Percentiles rank a stretch among this genome's conserved stretches.
phyloP scores from a whole-genome alignment of 2,113 vertebrate genomes.

The Pollimyrus isidori region DNA sequence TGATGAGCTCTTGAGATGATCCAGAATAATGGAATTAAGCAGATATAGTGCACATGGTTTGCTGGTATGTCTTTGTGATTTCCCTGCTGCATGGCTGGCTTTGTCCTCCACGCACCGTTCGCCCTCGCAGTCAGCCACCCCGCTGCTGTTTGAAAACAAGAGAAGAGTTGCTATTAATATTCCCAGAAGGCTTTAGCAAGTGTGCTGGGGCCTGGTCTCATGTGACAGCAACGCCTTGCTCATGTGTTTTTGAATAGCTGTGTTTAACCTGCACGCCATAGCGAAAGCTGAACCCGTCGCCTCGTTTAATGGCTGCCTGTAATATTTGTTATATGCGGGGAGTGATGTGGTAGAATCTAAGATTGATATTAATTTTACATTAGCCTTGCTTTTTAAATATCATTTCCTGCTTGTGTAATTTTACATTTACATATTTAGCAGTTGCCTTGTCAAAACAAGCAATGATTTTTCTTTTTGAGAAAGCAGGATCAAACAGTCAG shows the following conservation, averaged over 20 bases:
- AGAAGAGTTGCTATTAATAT: conserved; percentile 20
- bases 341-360: neutral
- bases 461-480: neutral
- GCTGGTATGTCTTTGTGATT: neutral
- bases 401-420: neutral
- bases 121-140: neutral
- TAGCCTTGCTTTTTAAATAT: neutral
- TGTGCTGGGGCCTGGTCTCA: neutral
- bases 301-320: neutral
- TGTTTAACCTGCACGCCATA: neutral
- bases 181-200: neutral
- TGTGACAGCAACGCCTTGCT: neutral
- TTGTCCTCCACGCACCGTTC: neutral
- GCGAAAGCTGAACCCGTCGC: too few species aligned
- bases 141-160: neutral
- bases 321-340: neutral
- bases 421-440: neutral
- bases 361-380: neutral
- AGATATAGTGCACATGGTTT: neutral
- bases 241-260: neutral
- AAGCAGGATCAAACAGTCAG: neutral
- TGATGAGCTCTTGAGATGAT: neutral
- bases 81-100: neutral
- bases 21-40: neutral
- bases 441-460: neutral